Percentiles rank a stretch among this genome's conserved stretches.
These are phyloP conservation scores for Danaus melanippus DNA, from an alignment of 1,140 invertebrate genomes.

Conservation along the genomic window DNA sequence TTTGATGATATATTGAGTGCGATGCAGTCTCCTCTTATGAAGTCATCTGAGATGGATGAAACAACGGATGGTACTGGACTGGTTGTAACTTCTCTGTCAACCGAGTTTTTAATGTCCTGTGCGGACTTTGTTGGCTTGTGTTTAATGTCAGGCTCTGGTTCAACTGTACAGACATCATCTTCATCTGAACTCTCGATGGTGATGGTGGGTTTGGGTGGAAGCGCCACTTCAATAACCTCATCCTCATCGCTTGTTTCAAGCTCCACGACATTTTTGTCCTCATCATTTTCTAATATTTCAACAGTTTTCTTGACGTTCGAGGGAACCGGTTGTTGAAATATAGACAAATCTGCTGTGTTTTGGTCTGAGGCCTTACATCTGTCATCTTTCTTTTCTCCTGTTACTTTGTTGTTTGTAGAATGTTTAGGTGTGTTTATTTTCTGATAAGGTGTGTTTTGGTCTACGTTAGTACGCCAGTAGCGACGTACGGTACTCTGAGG, in stretches of 20 bases:
- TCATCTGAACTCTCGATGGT: constrained; percentile 70
- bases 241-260: constrained; percentile 63
- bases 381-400: constrained; percentile 20
- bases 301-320: constrained; percentile 45
- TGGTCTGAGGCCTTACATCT: constrained; percentile 14
- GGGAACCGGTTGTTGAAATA: constrained; percentile 47
- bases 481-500: constrained; percentile 47
- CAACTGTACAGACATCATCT: constrained; percentile 33
- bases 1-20: constrained; percentile 64
- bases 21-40: constrained; percentile 65
- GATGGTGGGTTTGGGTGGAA: constrained; percentile 61
- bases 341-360: constrained; percentile 37
- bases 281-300: constrained; percentile 50
- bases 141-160: too few relatives aligned
- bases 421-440: constrained; percentile 42
- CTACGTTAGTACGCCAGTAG: constrained; percentile 51
- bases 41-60: constrained; percentile 70
- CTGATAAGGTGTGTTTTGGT: constrained; percentile 29
- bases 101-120: constrained; percentile 22
- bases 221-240: constrained; percentile 62
- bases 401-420: constrained; percentile 18
- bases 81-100: constrained; percentile 40
- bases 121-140: constrained; percentile 5
- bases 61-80: constrained; percentile 67
- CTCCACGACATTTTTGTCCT: constrained; percentile 34